Conservation (phyloP, 2,888 invertebrate species). For the Erpobdella octoculata region DNA sequence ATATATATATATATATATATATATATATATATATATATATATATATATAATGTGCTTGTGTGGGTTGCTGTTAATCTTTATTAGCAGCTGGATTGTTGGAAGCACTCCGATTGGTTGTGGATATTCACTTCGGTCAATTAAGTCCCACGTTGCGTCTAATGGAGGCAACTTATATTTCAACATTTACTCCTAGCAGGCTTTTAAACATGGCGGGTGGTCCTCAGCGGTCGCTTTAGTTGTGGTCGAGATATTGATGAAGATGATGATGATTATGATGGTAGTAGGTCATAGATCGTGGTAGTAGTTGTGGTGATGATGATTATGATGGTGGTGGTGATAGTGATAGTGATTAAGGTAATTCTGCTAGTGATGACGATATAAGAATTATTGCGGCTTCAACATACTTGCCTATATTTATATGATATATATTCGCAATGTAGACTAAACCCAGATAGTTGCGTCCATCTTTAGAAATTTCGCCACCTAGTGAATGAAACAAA, state of each 20-base stretch:
- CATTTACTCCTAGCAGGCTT: neutral
- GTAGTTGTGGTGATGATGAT: neutral
- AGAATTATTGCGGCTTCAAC: too few relatives aligned
- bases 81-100: neutral
- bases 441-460: too few relatives aligned
- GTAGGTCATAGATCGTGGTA: too few relatives aligned
- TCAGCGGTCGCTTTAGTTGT: too few relatives aligned
- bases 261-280: neutral
- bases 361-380: too few relatives aligned
- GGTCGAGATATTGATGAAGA: neutral
- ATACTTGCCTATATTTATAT: too few relatives aligned
- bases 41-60: too few relatives aligned
- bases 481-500: too few relatives aligned
- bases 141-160: neutral
- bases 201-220: neutral
- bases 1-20: too few relatives aligned
- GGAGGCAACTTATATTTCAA: slow-evolving; percentile 4
- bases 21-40: too few relatives aligned
- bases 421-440: too few relatives aligned
- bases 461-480: too few relatives aligned
- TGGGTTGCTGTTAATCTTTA: neutral
- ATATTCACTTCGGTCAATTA: neutral
- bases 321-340: neutral
- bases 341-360: neutral
- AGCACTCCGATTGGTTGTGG: neutral